These are phyloP conservation scores for Platysternon megacephalum DNA, from an alignment of 2,113 vertebrate genomes.

Conservation along the genomic window DNA sequence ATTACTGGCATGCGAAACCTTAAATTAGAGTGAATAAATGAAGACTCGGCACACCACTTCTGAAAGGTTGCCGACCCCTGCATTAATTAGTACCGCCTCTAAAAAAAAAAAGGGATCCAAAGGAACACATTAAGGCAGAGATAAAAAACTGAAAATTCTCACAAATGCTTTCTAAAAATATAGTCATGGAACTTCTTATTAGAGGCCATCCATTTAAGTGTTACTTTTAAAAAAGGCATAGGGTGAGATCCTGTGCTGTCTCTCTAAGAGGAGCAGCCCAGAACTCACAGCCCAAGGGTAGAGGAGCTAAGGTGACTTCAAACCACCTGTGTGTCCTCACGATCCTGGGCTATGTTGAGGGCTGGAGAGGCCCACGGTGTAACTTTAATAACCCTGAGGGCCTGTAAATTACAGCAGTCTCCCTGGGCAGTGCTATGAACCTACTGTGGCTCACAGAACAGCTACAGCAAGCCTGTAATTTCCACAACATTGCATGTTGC, in stretches of 20 bases:
- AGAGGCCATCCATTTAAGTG: not conserved
- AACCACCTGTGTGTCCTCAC: not conserved
- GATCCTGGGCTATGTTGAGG: not conserved
- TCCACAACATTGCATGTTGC: not conserved
- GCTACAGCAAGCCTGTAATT: not conserved
- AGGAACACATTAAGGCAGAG: not conserved
- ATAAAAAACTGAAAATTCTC: not conserved
- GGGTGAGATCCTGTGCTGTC: not conserved
- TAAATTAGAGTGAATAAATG: too few relatives aligned
- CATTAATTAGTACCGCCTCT: not conserved
- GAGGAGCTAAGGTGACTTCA: not conserved
- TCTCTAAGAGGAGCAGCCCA: not conserved
- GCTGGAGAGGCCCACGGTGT: not conserved
- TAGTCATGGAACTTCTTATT: not conserved
- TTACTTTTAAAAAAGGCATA: not conserved
- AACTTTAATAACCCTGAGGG: not conserved
- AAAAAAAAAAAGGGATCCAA: not conserved
- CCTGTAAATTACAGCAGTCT: not conserved
- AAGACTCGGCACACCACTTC: too few relatives aligned
- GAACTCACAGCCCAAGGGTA: not conserved
- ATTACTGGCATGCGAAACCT: too few relatives aligned
- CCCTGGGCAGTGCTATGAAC: not conserved
- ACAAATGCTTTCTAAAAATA: not conserved
- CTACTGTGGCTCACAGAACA: not conserved
- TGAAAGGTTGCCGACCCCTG: too few relatives aligned